Percentiles rank a stretch among this genome's conserved stretches.
Conservation (phyloP, 2,888 invertebrate species). For the Epinotia nisella region DNA sequence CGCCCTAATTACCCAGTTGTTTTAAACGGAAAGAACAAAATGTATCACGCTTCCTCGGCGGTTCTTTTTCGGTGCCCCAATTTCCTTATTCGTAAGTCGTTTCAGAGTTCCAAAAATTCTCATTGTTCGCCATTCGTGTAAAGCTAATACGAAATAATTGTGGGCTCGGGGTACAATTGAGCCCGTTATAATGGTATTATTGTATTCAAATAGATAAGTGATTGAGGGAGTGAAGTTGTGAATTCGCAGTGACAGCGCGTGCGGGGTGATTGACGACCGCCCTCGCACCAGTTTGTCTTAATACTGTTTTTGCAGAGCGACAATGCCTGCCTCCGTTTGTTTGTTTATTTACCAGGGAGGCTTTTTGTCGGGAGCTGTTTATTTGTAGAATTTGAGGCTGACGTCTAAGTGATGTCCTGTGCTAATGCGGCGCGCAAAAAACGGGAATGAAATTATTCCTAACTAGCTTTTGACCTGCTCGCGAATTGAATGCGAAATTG, state of each 20-base stretch:
- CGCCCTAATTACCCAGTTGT: conserved; percentile 57
- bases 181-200: conserved; percentile 21
- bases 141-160: conserved; percentile 34
- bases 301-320: conserved; percentile 55
- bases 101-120: conserved; percentile 1
- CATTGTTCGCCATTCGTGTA: conserved; percentile 10
- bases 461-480: conserved; percentile 26
- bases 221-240: conserved; percentile 51
- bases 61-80: neutral
- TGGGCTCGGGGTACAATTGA: conserved; percentile 15
- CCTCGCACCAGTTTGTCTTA: conserved; percentile 54
- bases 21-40: conserved; percentile 52
- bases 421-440: conserved; percentile 26
- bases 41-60: conserved; percentile 5
- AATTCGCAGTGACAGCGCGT: conserved; percentile 47
- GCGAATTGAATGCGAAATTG: conserved; percentile 29
- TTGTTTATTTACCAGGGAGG: conserved; percentile 34
- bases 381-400: conserved; percentile 39
- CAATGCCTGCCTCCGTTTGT: conserved; percentile 31
- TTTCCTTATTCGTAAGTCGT: neutral
- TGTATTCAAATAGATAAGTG: conserved; percentile 45
- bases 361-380: conserved; percentile 40
- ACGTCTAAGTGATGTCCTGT: conserved; percentile 42
- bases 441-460: conserved; percentile 11
- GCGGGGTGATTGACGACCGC: conserved; percentile 58